phyloP scores from a whole-genome alignment of 2,797 vertebrate species.

The Poecilia gillii region DNA sequence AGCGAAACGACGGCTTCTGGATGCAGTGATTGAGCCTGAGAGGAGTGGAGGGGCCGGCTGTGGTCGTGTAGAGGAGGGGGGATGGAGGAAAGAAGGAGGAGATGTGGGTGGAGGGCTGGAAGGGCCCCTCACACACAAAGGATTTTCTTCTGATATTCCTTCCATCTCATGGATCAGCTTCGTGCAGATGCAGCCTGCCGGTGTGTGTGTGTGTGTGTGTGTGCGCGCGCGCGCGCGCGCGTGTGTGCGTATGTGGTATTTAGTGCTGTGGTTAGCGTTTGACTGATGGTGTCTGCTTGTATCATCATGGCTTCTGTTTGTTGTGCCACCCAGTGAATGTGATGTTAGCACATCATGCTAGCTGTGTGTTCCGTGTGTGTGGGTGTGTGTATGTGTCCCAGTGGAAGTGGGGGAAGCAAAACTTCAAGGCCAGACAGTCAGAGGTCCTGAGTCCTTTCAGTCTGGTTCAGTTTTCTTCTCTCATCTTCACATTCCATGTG shows the following conservation, averaged over 20 bases:
- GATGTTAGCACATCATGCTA: background rate
- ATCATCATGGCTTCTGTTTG: background rate
- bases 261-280: background rate
- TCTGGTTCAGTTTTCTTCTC: background rate
- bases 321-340: background rate
- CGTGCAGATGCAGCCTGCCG: background rate
- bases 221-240: background rate
- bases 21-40: background rate
- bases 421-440: background rate
- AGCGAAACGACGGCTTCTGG: background rate
- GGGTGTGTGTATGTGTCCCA: background rate
- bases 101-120: constrained; percentile 26
- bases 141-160: constrained; percentile 10
- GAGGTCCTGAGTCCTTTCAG: background rate
- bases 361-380: background rate
- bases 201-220: background rate
- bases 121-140: constrained; percentile 11
- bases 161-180: background rate
- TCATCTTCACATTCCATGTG: background rate
- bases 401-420: background rate
- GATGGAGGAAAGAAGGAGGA: constrained; percentile 16
- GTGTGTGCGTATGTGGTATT: background rate
- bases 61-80: constrained; percentile 8
- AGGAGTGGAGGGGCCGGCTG: background rate
- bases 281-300: background rate